These are phyloP conservation scores for Pristionchus japonicus DNA, from an alignment of 2,888 invertebrate species.

Conservation along the genomic window DNA sequence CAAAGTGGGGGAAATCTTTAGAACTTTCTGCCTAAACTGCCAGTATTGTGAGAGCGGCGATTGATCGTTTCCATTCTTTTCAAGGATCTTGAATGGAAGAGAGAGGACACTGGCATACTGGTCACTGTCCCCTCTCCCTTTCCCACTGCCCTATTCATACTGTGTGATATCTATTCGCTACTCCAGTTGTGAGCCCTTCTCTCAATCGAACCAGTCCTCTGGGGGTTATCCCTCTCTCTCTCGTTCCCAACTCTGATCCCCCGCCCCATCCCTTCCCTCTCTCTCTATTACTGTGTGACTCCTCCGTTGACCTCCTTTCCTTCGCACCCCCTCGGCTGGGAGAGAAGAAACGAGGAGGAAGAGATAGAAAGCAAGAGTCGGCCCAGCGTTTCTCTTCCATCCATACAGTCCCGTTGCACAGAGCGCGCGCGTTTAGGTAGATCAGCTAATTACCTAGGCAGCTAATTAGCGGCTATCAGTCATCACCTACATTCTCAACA, in stretches of 20 bases:
- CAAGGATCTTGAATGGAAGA: neutral
- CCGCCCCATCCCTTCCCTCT: conserved; percentile 27
- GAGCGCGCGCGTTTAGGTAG: neutral
- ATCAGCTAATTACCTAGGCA: neutral
- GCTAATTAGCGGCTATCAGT: neutral
- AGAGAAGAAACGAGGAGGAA: neutral
- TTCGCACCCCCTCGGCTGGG: neutral
- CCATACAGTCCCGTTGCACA: neutral
- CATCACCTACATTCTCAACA: neutral
- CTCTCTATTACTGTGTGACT: conserved; percentile 15
- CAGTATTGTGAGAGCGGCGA: neutral
- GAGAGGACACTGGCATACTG: neutral
- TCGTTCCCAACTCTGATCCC: conserved; percentile 9
- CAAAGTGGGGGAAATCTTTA: neutral
- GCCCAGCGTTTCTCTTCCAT: conserved; percentile 34
- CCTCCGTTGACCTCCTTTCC: conserved; percentile 41
- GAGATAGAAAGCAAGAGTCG: conserved; percentile 36
- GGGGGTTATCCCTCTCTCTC: conserved; percentile 7
- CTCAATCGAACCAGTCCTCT: conserved; percentile 41
- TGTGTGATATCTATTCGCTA: conserved; percentile 42
- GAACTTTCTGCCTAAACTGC: neutral
- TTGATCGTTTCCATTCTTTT: conserved; percentile 5
- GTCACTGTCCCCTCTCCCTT: neutral
- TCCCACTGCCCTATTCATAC: conserved; percentile 24
- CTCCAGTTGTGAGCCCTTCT: conserved; percentile 36